These are phyloP conservation scores for Bradypodion pumilum DNA, from an alignment of 2,797 vertebrate genomes.

Conservation along the genomic window DNA sequence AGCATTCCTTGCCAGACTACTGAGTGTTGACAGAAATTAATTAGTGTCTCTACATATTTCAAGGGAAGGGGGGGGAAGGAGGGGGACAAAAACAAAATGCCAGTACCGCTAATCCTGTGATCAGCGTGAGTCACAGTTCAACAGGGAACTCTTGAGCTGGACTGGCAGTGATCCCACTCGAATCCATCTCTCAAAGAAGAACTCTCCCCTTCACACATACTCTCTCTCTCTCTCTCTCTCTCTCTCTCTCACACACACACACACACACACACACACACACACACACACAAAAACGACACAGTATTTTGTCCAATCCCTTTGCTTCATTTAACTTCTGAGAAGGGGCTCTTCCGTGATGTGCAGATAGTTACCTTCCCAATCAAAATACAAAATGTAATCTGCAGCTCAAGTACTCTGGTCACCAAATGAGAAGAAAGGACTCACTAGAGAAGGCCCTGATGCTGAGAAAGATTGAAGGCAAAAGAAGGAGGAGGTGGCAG, in stretches of 20 bases:
- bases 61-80: not conserved
- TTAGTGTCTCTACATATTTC: constrained; percentile 14
- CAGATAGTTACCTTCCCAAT: not conserved
- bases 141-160: not conserved
- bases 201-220: not conserved
- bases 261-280: no score
- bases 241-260: no score
- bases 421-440: no score
- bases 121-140: not conserved
- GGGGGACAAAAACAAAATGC: not conserved
- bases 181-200: not conserved
- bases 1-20: not conserved
- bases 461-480: no score
- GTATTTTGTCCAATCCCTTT: not conserved
- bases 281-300: not conserved
- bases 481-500: no score
- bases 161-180: not conserved
- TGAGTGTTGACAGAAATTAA: constrained; percentile 1
- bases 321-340: not conserved
- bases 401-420: no score
- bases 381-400: no score
- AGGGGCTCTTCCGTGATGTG: not conserved
- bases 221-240: no score
- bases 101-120: not conserved
- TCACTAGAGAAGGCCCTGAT: no score